Base-by-base conservation (phyloP, 2,888 invertebrate species). In the Tineola bisselliella region DNA sequence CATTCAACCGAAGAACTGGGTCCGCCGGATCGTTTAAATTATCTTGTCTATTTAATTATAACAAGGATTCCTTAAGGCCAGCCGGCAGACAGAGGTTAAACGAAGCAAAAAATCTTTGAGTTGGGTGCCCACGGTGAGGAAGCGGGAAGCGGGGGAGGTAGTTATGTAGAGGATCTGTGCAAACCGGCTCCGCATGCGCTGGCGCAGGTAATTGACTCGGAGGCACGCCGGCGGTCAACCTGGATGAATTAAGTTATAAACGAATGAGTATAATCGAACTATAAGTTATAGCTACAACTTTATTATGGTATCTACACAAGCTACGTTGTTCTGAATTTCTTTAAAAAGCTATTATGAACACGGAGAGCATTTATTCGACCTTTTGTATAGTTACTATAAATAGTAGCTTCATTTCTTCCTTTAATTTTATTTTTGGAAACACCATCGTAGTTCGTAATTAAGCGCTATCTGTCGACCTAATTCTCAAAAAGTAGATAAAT, bases 201-300 rank as follows among this genome's bases (percentile, higher is more conserved):
- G 68, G 82, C 84, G 81, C 84, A 84, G 84, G 84, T 83, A 84
- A 84, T 77, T 78, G 79, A 79, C 80, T 62, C 63, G 31, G 30
- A 31, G 80, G 73, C 67, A 66, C 66, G 68, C 66, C 66, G 66
- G 64, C 66, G 63, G 15, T 44, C 62, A 48, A 61, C 56, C 61
- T 43, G 63, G 63, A 44, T 65, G 64, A 66, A 66, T 66, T 65
- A 64, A 66, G 66, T 65, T 64, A 66, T 64, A 80, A 84, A 81
- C 79, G 73, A 77, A 74, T 70, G 73, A 74, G 74, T 74, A 61
- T 56, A 75, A 76, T 76, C 73, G 73, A 74, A 74, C 69, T 67
- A 70, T 76, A 75, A 76, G 72, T 68, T 70, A 69, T 68, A 65
- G 66, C 71, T 68, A 70, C 68, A 68, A 67, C 69, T 65, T 68